phyloP scores from a whole-genome alignment of 2,797 vertebrate species.

The Podargus strigoides region DNA sequence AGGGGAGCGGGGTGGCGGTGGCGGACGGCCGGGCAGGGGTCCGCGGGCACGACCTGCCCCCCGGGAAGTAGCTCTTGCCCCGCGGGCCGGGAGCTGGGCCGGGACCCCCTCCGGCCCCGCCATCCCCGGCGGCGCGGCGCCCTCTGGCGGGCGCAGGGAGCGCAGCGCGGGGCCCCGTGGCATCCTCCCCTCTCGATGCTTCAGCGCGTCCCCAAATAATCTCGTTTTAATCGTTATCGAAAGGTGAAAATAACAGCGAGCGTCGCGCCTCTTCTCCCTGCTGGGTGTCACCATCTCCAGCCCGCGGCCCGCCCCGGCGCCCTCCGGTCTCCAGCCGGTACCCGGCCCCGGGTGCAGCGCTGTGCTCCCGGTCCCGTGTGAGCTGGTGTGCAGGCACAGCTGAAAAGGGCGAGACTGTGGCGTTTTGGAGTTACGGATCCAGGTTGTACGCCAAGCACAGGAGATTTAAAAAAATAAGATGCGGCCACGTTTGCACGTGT shows the following conservation, averaged over 20 bases:
- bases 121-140: background rate
- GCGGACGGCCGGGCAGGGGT: background rate
- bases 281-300: background rate
- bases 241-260: no score
- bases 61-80: background rate
- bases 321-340: rapidly evolving
- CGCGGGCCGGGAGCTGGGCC: background rate
- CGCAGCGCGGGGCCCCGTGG: rapidly evolving
- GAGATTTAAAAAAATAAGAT: background rate
- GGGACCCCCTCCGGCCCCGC: background rate
- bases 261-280: rapidly evolving
- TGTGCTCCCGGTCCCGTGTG: rapidly evolving
- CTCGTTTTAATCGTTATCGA: rapidly evolving
- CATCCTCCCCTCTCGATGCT: rapidly evolving
- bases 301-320: no score
- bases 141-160: background rate
- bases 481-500: background rate
- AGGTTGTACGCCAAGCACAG: no score
- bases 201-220: rapidly evolving
- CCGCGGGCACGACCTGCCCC: background rate
- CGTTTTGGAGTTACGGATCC: background rate
- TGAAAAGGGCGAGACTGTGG: background rate
- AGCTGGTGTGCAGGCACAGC: background rate
- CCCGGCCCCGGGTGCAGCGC: background rate
- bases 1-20: background rate